Evolutionary conservation across 2,797 vertebrate genomes (phyloP).

Genomic region (Cygnus olor): DNA sequence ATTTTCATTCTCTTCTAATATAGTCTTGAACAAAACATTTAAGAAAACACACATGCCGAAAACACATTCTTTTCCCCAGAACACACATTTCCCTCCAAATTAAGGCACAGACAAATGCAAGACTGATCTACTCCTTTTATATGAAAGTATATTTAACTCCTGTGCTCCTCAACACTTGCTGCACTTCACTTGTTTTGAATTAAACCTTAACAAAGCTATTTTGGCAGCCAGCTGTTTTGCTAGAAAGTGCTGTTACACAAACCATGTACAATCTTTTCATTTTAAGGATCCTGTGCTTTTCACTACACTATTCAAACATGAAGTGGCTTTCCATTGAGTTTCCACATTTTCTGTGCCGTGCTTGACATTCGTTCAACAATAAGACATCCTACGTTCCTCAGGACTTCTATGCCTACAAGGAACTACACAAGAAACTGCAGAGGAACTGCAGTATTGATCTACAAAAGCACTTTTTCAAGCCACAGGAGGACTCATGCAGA

Average conservation of each 20-base stretch:
- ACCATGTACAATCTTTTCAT: neutral
- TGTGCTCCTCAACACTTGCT: neutral
- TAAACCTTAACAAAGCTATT: neutral
- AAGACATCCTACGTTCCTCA: neutral
- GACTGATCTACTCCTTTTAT: neutral
- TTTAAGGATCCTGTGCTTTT: neutral
- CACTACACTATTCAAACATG: neutral
- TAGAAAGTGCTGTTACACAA: neutral
- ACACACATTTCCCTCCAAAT: neutral
- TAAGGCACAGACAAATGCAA: neutral
- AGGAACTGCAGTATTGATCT: neutral
- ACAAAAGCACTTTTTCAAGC: neutral
- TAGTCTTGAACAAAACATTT: neutral
- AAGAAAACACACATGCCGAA: neutral
- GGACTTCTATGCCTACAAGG: neutral
- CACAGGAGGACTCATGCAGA: neutral
- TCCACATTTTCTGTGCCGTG: neutral
- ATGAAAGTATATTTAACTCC: conserved; percentile 18
- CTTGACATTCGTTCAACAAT: neutral
- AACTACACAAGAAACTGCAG: neutral
- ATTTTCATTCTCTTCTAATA: neutral
- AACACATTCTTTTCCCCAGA: neutral
- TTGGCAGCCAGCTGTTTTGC: neutral
- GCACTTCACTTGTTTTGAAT: neutral
- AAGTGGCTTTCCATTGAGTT: conserved; percentile 9